phyloP scores from a whole-genome alignment of 1,140 invertebrate genomes.

The Hycleus phaleratus region DNA sequence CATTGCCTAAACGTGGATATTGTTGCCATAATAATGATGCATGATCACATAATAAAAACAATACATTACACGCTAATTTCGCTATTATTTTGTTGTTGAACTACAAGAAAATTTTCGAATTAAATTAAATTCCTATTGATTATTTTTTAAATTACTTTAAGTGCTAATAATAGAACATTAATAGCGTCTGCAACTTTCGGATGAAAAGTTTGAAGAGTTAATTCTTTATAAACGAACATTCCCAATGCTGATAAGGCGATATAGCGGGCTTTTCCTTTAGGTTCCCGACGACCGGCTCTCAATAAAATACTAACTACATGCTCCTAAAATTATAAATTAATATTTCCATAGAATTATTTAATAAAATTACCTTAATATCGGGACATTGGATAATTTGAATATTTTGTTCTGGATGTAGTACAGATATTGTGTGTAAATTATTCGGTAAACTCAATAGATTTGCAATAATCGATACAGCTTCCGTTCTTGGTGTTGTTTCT shows the following conservation, averaged over 20 bases:
- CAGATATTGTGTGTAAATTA: slow-evolving; percentile 65
- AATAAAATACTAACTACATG: slow-evolving; percentile 81
- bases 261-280: slow-evolving; percentile 79
- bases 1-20: slow-evolving; percentile 70
- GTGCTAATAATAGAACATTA: slow-evolving; percentile 75
- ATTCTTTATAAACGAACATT: slow-evolving; percentile 74
- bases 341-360: neutral
- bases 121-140: neutral
- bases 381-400: slow-evolving; percentile 64
- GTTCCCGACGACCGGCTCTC: slow-evolving; percentile 78
- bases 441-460: slow-evolving; percentile 76
- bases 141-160: slow-evolving; percentile 52
- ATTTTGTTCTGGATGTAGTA: slow-evolving; percentile 69
- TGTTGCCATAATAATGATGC: slow-evolving; percentile 61
- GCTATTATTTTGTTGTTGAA: slow-evolving; percentile 77
- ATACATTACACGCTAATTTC: slow-evolving; percentile 79
- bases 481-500: slow-evolving; percentile 75
- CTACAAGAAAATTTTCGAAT: slow-evolving; percentile 45
- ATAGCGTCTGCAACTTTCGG: slow-evolving; percentile 73
- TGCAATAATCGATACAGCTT: slow-evolving; percentile 87
- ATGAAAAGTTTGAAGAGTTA: slow-evolving; percentile 58
- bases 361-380: slow-evolving; percentile 62
- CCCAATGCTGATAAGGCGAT: slow-evolving; percentile 83
- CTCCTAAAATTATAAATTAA: slow-evolving; percentile 54
- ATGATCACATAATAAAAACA: slow-evolving; percentile 75